Base-by-base conservation (phyloP, 2,888 invertebrate species). In the Archaeoteleia sp. region DNA sequence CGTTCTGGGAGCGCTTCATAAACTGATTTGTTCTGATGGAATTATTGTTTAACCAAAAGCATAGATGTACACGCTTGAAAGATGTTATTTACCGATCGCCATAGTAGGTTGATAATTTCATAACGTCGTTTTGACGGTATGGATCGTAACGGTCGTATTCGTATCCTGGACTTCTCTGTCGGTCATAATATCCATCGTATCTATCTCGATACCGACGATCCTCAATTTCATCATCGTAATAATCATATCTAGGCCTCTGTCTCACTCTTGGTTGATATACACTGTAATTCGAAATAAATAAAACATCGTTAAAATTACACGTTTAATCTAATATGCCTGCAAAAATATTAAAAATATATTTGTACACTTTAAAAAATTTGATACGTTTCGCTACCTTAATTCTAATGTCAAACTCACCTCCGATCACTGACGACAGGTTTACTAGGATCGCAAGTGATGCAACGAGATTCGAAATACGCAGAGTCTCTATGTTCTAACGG, bases 401-500 rank as follows among this genome's bases (percentile, higher is more conserved):
- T 23, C n/a, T 23, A 39, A 55, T 39, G 48, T 57, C 45, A 54
- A 60, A 60, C 60, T 63, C 57, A 67, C 72, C 74, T 62, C 48
- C 70, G 57, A 65, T 70, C 74, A 25, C 71, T 40, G 29, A 71
- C 67, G 6, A 72, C 63, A 30, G 79, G 72, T 71, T 80, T 81
- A 68, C 70, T 75, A 20, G 78, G 78, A 67, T 79, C 82, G 70
- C 82, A 82, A 70, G 82, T 82, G 74, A 82, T 79, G 72, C 82
- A 82, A 42, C 82, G 78, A 46, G 79, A 78, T 73, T 82, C 80
- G 67, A 75, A 82, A 72, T 82, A 82, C 46, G 80, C 77, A 35
- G 79, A 76, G 57, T 82, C 82, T 12, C 81, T 73, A 40, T 77
- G 78, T 48, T 80, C 80, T 32, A 74, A 63, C n/a, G 78, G 73